These are phyloP conservation scores for Empis stercorea DNA, from an alignment of 2,888 invertebrate species.

Conservation along the genomic window DNA sequence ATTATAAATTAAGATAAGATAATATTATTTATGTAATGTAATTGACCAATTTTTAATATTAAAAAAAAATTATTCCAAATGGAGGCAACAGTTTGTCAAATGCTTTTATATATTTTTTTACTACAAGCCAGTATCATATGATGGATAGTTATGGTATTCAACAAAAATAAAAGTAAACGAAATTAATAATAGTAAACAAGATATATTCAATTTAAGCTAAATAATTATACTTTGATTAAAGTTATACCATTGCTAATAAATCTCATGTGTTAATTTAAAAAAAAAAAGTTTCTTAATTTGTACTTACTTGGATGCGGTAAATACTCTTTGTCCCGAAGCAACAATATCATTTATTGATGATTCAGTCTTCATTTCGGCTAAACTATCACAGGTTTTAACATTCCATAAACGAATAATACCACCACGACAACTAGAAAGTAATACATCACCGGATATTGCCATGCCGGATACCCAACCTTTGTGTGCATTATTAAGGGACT, in stretches of 20 bases:
- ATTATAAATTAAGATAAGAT: too few relatives aligned
- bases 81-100: too few relatives aligned
- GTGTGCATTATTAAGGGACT: slow-evolving; percentile 70
- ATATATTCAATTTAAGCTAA: too few relatives aligned
- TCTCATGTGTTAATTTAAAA: neutral
- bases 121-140: too few relatives aligned
- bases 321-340: slow-evolving; percentile 51
- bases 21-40: too few relatives aligned
- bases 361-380: slow-evolving; percentile 57
- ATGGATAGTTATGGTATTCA: too few relatives aligned
- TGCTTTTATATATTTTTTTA: too few relatives aligned
- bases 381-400: slow-evolving; percentile 47
- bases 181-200: too few relatives aligned
- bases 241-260: neutral
- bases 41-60: too few relatives aligned
- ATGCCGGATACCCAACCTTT: slow-evolving; percentile 78
- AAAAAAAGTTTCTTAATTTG: neutral
- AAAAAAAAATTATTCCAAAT: too few relatives aligned
- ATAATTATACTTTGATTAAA: too few relatives aligned
- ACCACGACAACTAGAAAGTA: slow-evolving; percentile 65
- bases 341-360: slow-evolving; percentile 55
- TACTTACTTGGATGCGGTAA: slow-evolving; percentile 74
- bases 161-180: too few relatives aligned
- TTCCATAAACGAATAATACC: slow-evolving; percentile 67
- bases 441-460: slow-evolving; percentile 41